Evolutionary conservation across 1,140 invertebrate species (phyloP), one percentile per base, ranked within the genome.

Genomic region (Neodiprion lecontei): DNA sequence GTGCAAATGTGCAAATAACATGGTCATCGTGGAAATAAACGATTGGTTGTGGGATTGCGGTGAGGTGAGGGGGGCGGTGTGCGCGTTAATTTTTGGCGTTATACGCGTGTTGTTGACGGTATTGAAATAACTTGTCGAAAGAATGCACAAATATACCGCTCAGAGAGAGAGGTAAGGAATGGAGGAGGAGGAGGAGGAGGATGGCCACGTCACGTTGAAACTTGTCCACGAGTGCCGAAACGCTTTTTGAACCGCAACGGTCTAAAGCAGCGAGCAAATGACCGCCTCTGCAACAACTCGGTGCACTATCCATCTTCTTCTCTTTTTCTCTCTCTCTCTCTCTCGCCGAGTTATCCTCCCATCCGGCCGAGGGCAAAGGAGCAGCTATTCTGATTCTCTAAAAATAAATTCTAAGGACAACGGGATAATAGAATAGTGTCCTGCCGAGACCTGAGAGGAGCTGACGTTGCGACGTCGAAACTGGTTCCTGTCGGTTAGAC

Each of bases 401-500:
- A 73, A 76, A 73, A 77, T 75, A 75, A 71, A 75, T 75, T 47
- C 70, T 65, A 49, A 80, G 77, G 78, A 76, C 70, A 77, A 74
- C 73, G 73, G 77, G 79, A 78, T 80, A 82, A 81, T 82, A 82
- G 79, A 78, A 75, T 73, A 81, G 80, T 74, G 79, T 79, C 72
- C 76, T 79, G 69, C 72, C 75, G 74, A 76, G 73, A 67, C 48
- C 10, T 1, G 67, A 14, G 53, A 48, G 48, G 48, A 74, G 74
- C 75, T 70, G 49, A 72, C 23, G 69, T 75, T 73, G 75, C 74
- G 78, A 17, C 69, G 40, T 61, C 67, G 70, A 71, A 66, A 71
- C 70, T 71, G 74, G 69, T 75, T 75, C 66, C 69, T 48, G 49
- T 48, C 68, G 61, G 61, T 48, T 48, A 65, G 21, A 28, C 66